Conservation (phyloP, 2,113 vertebrate species). For the Macroglossus sobrinus region DNA sequence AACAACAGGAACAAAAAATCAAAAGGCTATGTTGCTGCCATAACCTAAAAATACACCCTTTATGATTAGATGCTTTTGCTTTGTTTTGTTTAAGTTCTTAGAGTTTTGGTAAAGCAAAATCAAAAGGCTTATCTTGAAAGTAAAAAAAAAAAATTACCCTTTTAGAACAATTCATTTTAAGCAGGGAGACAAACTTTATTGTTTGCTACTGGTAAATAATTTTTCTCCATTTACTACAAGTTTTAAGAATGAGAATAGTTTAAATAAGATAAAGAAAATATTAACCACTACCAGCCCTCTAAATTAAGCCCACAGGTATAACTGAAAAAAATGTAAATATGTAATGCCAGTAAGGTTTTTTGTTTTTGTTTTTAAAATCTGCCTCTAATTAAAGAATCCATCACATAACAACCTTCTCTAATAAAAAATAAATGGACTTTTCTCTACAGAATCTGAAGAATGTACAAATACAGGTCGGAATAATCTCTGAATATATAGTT, state of each 20-base stretch:
- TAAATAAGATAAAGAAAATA: constrained; percentile 7
- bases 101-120: constrained; percentile 13
- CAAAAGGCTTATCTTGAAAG: not conserved
- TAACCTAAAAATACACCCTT: not conserved
- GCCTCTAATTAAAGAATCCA: not conserved
- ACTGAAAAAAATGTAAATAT: not conserved
- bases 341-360: not conserved
- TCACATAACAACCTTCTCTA: not conserved
- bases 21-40: not conserved
- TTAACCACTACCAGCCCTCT: not conserved
- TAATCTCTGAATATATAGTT: not conserved
- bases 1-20: not conserved
- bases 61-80: not conserved
- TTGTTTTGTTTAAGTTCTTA: not conserved
- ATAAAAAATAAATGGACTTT: not conserved
- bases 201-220: not conserved
- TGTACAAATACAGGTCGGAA: not conserved
- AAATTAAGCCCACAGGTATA: not conserved
- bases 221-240: not conserved
- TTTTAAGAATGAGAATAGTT: constrained; percentile 43
- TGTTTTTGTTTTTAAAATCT: not conserved
- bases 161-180: constrained; percentile 18
- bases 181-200: not conserved
- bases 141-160: constrained; percentile 10
- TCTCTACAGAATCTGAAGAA: not conserved